Evolutionary conservation across 2,113 vertebrate species (phyloP).

Genomic region (Psephotus haematonotus): DNA sequence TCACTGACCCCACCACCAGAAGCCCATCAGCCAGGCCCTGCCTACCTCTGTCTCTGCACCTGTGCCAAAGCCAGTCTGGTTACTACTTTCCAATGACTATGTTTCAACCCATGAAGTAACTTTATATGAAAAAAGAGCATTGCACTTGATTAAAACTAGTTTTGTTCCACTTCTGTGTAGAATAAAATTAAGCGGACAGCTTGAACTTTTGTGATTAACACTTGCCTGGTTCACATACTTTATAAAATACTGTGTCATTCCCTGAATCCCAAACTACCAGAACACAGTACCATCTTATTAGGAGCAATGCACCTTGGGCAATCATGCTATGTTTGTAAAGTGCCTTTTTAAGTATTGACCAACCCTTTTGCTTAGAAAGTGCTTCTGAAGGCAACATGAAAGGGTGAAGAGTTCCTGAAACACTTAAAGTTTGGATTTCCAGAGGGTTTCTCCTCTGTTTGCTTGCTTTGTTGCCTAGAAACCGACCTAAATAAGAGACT

Average conservation of each 20-base stretch:
- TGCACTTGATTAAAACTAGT: not conserved
- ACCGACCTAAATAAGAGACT: slow-evolving; percentile 24
- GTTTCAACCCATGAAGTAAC: not conserved
- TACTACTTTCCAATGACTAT: not conserved
- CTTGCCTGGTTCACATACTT: not conserved
- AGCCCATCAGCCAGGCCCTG: not conserved
- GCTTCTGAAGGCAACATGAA: not conserved
- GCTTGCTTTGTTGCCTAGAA: slow-evolving; percentile 53
- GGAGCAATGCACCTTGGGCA: not conserved
- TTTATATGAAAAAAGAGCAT: not conserved
- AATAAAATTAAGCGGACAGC: not conserved
- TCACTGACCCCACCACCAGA: not conserved
- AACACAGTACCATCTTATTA: not conserved
- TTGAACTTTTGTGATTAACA: not conserved
- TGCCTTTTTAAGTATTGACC: not conserved
- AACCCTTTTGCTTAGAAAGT: not conserved
- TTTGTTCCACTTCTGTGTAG: not conserved
- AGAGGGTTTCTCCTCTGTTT: slow-evolving; percentile 28
- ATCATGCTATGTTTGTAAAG: not conserved
- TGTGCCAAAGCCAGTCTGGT: not conserved
- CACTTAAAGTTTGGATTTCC: slow-evolving; percentile 27
- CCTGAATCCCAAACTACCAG: not conserved
- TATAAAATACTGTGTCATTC: not conserved
- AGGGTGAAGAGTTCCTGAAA: not conserved
- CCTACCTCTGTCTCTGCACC: not conserved